Evolutionary conservation across 64 coral and sea anemone genomes (phyloP).

Genomic region (Porites lutea): DNA sequence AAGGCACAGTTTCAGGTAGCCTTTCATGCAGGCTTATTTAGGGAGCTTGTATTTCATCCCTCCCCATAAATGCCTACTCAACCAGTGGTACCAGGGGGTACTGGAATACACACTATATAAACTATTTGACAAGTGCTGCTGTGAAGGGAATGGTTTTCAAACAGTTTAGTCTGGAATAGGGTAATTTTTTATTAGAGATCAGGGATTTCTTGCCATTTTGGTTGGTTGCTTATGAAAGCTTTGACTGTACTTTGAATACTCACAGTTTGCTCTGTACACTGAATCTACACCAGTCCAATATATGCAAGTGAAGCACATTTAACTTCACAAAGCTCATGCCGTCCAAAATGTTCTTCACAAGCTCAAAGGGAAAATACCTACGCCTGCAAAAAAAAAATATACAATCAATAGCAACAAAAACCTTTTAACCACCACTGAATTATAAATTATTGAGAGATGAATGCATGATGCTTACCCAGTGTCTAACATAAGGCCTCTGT

Average conservation of each 20-base stretch:
- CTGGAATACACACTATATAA: too few relatives aligned
- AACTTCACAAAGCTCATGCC: conserved; percentile 86
- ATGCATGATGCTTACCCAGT: conserved; percentile 61
- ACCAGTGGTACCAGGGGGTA: too few relatives aligned
- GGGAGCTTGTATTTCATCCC: too few relatives aligned
- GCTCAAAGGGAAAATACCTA: conserved; percentile 73
- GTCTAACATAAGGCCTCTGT: conserved; percentile 87
- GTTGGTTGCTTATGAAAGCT: too few relatives aligned
- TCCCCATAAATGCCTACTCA: too few relatives aligned
- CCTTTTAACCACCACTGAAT: neutral
- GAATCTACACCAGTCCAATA: conserved; percentile 75
- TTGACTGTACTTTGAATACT: neutral
- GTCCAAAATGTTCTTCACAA: conserved; percentile 78
- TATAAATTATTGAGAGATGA: neutral
- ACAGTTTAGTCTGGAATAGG: too few relatives aligned
- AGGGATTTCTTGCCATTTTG: too few relatives aligned
- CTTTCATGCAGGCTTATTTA: too few relatives aligned
- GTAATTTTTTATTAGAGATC: too few relatives aligned
- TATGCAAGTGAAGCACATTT: conserved; percentile 78
- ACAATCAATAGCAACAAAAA: neutral
- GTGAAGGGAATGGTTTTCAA: too few relatives aligned
- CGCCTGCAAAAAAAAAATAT: conserved; percentile 50
- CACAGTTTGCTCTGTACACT: conserved; percentile 81
- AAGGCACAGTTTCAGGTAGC: too few relatives aligned
- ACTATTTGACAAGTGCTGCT: too few relatives aligned